These are phyloP conservation scores for Nyctalus aviator DNA, from an alignment of 2,797 vertebrate species.

Conservation along the genomic window DNA sequence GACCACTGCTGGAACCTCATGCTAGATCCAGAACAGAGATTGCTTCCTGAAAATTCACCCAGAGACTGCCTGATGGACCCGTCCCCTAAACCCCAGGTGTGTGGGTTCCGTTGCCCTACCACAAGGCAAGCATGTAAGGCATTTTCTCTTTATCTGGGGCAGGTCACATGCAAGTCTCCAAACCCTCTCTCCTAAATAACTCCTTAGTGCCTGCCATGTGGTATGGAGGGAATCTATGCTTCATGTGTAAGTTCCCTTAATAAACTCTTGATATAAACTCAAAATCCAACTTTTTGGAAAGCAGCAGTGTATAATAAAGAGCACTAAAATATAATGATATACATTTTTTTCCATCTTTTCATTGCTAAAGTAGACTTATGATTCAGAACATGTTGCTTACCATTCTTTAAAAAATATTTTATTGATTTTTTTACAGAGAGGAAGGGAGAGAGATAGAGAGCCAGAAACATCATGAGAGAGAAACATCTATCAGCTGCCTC, in stretches of 20 bases:
- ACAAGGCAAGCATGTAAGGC: background rate
- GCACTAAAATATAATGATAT: background rate
- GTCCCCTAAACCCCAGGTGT: background rate
- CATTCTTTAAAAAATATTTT: background rate
- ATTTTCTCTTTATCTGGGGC: background rate
- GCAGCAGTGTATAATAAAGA: background rate
- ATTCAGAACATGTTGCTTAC: background rate
- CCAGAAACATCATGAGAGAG: no score
- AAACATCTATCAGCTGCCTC: no score
- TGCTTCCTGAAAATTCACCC: background rate
- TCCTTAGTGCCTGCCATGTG: background rate
- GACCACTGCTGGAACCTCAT: background rate
- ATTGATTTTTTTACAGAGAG: no score
- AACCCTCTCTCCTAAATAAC: background rate
- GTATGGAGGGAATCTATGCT: background rate
- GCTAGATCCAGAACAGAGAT: background rate
- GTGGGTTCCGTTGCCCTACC: background rate
- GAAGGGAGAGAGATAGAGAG: no score
- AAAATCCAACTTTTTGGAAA: constrained; percentile 37
- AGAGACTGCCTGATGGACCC: background rate
- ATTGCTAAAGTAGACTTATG: background rate
- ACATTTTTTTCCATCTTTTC: background rate
- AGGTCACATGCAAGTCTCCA: background rate
- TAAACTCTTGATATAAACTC: background rate
- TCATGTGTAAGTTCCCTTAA: background rate